These are phyloP conservation scores for Picathartes gymnocephalus DNA, from an alignment of 2,113 vertebrate species.

Conservation along the genomic window DNA sequence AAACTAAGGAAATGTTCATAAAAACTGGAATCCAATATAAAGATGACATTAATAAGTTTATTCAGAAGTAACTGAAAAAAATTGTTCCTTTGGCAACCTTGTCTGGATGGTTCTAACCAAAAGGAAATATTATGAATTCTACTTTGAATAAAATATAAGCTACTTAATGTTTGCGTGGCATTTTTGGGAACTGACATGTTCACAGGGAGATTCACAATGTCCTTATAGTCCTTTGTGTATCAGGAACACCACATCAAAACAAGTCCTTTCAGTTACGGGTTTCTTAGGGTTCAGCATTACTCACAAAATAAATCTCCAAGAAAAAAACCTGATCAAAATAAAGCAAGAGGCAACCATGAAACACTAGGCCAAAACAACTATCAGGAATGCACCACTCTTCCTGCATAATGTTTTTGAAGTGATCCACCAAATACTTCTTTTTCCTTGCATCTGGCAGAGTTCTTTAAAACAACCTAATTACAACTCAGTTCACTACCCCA, in stretches of 20 bases:
- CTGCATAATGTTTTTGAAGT: background rate
- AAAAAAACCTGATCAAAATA: background rate
- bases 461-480: background rate
- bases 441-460: background rate
- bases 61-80: conserved; percentile 21
- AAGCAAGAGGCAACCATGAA: background rate
- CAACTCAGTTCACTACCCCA: background rate
- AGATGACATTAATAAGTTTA: conserved; percentile 37
- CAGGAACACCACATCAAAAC: background rate
- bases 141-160: background rate
- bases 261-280: background rate
- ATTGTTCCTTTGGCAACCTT: conserved; percentile 1
- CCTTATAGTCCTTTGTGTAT: background rate
- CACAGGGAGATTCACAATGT: background rate
- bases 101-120: background rate
- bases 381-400: background rate
- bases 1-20: background rate
- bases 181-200: background rate
- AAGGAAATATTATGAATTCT: background rate
- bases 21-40: conserved; percentile 50
- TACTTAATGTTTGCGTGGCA: background rate
- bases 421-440: background rate
- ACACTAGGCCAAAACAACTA: background rate
- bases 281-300: background rate
- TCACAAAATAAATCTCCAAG: background rate